Evolutionary conservation across 2,113 vertebrate genomes (phyloP).

Genomic region (Murina feae): DNA sequence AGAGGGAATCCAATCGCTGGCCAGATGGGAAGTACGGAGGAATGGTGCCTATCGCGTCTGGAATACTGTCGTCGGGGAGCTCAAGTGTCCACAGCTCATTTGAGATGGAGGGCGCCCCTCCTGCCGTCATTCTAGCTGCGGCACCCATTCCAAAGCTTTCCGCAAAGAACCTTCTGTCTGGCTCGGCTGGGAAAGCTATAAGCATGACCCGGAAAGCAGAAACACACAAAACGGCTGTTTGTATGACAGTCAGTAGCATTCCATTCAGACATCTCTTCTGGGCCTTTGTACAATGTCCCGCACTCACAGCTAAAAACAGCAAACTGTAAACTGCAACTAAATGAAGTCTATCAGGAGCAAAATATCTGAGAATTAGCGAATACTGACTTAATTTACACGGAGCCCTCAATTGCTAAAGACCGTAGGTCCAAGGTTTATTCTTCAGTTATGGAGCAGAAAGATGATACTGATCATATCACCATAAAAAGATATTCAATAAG

Average conservation of each 20-base stretch:
- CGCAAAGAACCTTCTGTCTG: background rate
- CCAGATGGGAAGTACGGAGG: slow-evolving; percentile 34
- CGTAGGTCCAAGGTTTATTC: slow-evolving; percentile 21
- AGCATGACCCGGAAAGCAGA: background rate
- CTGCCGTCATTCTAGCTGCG: background rate
- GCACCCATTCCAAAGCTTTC: background rate
- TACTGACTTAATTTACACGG: background rate
- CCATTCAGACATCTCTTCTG: background rate
- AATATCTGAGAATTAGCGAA: accelerated
- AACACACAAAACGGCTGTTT: background rate
- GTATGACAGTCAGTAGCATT: background rate
- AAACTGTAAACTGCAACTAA: background rate
- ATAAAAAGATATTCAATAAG: background rate
- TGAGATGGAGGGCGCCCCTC: background rate
- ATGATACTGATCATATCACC: slow-evolving; percentile 23
- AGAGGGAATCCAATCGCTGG: slow-evolving; percentile 34
- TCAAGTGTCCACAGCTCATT: slow-evolving; percentile 14
- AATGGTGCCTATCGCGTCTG: background rate
- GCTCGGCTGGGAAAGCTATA: background rate
- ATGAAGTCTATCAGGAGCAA: background rate
- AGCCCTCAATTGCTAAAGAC: background rate
- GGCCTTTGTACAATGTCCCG: background rate
- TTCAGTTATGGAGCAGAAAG: slow-evolving; percentile 30
- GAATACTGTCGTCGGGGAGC: background rate
- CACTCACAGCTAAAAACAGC: background rate